Base-by-base conservation (phyloP, 2,797 vertebrate species). In the Pipistrellus pygmaeus region DNA sequence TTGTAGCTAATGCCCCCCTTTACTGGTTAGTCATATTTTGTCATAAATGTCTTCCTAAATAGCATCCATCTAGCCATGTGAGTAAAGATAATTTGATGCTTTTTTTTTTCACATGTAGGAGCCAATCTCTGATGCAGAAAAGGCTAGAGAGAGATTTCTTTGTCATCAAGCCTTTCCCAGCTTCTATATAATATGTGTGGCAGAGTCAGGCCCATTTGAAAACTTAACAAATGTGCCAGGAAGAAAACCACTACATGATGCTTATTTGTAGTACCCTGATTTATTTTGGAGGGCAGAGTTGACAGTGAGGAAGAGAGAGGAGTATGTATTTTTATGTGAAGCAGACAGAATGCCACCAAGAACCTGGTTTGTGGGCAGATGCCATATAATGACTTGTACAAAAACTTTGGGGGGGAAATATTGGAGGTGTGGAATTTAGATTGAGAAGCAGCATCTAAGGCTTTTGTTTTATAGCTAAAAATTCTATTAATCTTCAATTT, bases 131-230 rank as follows among this genome's bases (percentile, higher is more conserved):
- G 95, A 96, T 93, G 95, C 90, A 92, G 21, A 21, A 90, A 95
- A 84, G 51, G 23, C 90, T 97, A 96, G 41, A 83, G 85, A 68
- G 83, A 95, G 76, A 96, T 93, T 51, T 89, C 96, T 90, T 27
- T 51, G n/a, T 81, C 82, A 77, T 92, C 53, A 85, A 96, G 92
- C 46, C 53, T 85, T 76, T 85, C 85, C 35, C 75, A n/a, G 64
- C 98, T 98, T 98, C 98, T 23, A 66, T 69, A 73, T 95, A 27
- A 97, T 99, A 21, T 99, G 88, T 97, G 98, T 99, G 99, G 98
- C 82, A 97, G 98, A 95, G 97, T 95, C 95, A 96, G 88, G 97
- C 98, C 73, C 96, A 97, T 97, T 98, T 98, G 97, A 95, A 90
- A 97, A 94, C 94, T 97, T 95, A 92, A 92, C 98, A 98, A 98